Percentiles rank a stretch among this genome's conserved stretches.
These are phyloP conservation scores for Odontothrips loti DNA, from an alignment of 2,888 invertebrate genomes.

Conservation along the genomic window DNA sequence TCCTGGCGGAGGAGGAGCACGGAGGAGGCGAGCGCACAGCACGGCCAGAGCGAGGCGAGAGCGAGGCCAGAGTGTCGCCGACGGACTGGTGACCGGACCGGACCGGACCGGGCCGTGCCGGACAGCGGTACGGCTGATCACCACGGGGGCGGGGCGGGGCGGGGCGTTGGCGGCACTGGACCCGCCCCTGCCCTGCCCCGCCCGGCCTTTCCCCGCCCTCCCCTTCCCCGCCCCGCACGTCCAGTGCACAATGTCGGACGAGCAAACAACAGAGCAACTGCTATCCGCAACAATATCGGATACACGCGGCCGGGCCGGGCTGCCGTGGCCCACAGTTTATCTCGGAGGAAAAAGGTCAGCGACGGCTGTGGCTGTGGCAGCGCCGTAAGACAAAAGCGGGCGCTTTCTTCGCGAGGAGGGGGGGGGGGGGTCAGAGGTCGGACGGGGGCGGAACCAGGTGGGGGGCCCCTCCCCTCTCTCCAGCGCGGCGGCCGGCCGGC, in stretches of 20 bases:
- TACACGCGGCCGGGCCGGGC: neutral
- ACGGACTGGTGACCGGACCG: neutral
- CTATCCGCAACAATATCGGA: neutral
- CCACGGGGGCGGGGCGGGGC: neutral
- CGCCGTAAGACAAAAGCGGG: neutral
- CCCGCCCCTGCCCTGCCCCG: neutral
- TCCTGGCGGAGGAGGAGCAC: neutral
- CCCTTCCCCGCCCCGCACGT: neutral
- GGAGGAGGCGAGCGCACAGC: neutral
- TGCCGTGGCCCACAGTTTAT: neutral
- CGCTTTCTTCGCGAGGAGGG: neutral
- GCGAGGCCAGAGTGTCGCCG: neutral
- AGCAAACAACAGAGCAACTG: neutral
- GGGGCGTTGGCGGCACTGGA: neutral
- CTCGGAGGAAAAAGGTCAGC: neutral
- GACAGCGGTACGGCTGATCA: neutral
- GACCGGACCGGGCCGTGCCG: neutral
- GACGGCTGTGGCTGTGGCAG: neutral
- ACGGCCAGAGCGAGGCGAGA: neutral
- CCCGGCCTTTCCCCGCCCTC: neutral
- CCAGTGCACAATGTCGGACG: conserved; percentile 4
- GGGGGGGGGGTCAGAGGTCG: neutral
- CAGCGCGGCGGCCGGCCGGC: no score
- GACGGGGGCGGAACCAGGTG: neutral
- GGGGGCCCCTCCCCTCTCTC: neutral